Evolutionary conservation across 2,888 invertebrate genomes (phyloP).

Genomic region (Sylvicola cinctus): DNA sequence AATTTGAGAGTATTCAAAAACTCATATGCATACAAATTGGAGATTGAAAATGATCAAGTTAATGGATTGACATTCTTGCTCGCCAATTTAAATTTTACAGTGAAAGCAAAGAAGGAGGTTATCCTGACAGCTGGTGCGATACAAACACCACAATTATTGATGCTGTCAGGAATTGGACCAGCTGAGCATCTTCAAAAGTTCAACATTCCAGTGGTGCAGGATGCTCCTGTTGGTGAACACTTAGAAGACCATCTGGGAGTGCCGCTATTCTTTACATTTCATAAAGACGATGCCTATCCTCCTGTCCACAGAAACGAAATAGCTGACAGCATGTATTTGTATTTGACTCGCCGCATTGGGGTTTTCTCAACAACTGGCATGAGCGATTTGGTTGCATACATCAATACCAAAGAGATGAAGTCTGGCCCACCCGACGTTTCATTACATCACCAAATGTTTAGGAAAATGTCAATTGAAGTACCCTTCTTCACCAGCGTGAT

Average conservation of each 20-base stretch:
- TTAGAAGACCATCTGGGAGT: slow-evolving; percentile 40
- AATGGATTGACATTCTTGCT: slow-evolving; percentile 25
- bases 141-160: slow-evolving; percentile 49
- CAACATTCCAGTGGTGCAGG: slow-evolving; percentile 31
- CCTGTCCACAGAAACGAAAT: slow-evolving; percentile 15
- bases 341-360: slow-evolving; percentile 26
- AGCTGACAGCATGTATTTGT: slow-evolving; percentile 21
- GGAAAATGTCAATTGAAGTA: slow-evolving; percentile 14
- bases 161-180: slow-evolving; percentile 61
- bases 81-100: slow-evolving; percentile 17
- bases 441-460: slow-evolving; percentile 22
- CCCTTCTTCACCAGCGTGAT: slow-evolving; percentile 13
- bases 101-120: slow-evolving; percentile 26
- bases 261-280: slow-evolving; percentile 20
- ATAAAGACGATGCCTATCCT: slow-evolving; percentile 12
- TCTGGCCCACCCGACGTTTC: slow-evolving; percentile 30
- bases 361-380: slow-evolving; percentile 25
- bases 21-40: slow-evolving; percentile 27
- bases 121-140: slow-evolving; percentile 30
- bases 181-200: slow-evolving; percentile 32
- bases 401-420: slow-evolving; percentile 25
- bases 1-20: slow-evolving; percentile 28
- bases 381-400: slow-evolving; percentile 28
- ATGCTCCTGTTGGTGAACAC: slow-evolving; percentile 43
- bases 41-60: slow-evolving; percentile 15